phyloP scores from a whole-genome alignment of 2,888 invertebrate genomes.

The Drosophila formosana region DNA sequence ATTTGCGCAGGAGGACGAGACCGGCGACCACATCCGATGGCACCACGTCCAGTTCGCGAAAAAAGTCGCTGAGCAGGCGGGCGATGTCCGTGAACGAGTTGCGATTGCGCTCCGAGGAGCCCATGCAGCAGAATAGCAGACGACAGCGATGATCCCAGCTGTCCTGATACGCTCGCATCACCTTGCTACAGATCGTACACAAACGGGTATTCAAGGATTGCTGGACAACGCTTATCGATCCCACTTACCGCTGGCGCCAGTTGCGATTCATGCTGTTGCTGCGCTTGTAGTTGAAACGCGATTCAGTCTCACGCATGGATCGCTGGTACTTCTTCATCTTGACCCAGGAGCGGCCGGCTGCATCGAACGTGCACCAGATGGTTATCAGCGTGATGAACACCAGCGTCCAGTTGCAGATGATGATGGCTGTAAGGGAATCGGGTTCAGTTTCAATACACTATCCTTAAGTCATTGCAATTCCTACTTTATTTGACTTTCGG shows the following conservation, averaged over 20 bases:
- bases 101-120: conserved; percentile 90
- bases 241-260: conserved; percentile 91
- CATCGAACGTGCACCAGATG: conserved; percentile 94
- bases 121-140: conserved; percentile 93
- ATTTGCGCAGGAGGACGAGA: conserved; percentile 91
- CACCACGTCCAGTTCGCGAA: conserved; percentile 94
- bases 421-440: conserved; percentile 87
- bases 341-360: conserved; percentile 95
- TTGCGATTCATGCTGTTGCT: conserved; percentile 92
- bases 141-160: conserved; percentile 94
- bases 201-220: neutral
- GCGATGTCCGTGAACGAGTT: conserved; percentile 95
- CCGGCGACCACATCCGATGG: conserved; percentile 95
- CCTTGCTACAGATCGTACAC: conserved; percentile 87
- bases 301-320: conserved; percentile 91
- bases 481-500: too few relatives aligned
- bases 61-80: conserved; percentile 93
- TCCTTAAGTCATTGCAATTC: too few relatives aligned
- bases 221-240: neutral
- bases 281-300: conserved; percentile 90
- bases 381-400: conserved; percentile 90
- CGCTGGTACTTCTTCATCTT: conserved; percentile 95
- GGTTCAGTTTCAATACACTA: neutral
- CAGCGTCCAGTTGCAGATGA: conserved; percentile 92
- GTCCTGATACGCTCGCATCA: conserved; percentile 93